These are phyloP conservation scores for Agriopis leucophaearia DNA, from an alignment of 2,888 invertebrate genomes.

Conservation along the genomic window DNA sequence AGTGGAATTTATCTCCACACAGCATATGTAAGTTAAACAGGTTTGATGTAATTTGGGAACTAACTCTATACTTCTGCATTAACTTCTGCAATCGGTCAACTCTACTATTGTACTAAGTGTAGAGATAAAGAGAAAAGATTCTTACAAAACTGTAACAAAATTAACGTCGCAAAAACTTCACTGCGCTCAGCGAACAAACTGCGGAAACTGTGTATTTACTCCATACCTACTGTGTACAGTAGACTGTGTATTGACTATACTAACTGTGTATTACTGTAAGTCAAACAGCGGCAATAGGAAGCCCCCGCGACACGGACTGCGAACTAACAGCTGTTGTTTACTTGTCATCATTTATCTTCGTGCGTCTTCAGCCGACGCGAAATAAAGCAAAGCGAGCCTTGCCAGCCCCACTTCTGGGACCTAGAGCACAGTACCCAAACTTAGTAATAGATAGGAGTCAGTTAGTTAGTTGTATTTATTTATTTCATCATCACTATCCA, in stretches of 20 bases:
- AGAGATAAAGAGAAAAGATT: slow-evolving; percentile 5
- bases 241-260: background rate
- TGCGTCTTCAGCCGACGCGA: slow-evolving; percentile 42
- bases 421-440: slow-evolving; percentile 12
- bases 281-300: slow-evolving; percentile 17
- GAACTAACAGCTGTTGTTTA: slow-evolving; percentile 46
- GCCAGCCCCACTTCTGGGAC: slow-evolving; percentile 2
- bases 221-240: background rate
- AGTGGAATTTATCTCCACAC: too few species aligned
- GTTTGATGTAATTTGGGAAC: too few species aligned
- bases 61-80: too few species aligned
- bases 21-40: too few species aligned
- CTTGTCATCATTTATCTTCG: slow-evolving; percentile 46
- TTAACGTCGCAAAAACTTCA: slow-evolving; percentile 1
- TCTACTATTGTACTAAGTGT: background rate
- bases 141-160: background rate
- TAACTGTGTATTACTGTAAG: slow-evolving; percentile 15
- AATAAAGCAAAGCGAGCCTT: slow-evolving; percentile 40
- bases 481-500: background rate
- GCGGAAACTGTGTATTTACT: slow-evolving; percentile 5
- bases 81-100: background rate
- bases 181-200: slow-evolving; percentile 5
- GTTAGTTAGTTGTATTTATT: background rate
- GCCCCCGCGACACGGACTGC: slow-evolving; percentile 18
- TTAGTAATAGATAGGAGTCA: background rate